phyloP scores from a whole-genome alignment of 2,113 vertebrate species.

The Dolichotis patagonum region DNA sequence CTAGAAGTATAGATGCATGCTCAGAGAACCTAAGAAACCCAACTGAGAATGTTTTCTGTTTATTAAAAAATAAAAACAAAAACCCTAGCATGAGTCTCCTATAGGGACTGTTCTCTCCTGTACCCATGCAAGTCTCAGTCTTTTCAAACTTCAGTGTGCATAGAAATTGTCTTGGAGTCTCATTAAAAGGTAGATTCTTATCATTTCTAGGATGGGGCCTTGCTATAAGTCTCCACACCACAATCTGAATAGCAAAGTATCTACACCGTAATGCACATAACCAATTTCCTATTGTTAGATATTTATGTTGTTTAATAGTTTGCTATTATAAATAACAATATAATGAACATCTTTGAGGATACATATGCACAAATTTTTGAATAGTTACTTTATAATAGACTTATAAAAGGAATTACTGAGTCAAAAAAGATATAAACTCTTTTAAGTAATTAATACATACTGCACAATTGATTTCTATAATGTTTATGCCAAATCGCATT shows the following conservation, averaged over 20 bases:
- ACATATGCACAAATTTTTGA: conserved; percentile 46
- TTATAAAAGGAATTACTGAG: conserved; percentile 67
- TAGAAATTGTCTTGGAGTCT: background rate
- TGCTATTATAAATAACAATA: conserved; percentile 59
- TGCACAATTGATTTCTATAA: conserved; percentile 70
- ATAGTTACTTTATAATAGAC: conserved; percentile 63
- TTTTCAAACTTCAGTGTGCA: background rate
- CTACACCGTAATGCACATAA: background rate
- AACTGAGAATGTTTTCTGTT: background rate
- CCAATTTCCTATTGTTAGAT: background rate
- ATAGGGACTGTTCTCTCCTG: background rate
- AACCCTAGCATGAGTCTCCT: background rate
- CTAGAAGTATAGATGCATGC: background rate
- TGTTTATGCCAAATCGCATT: conserved; percentile 52
- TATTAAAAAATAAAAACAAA: background rate
- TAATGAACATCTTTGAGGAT: conserved; percentile 40
- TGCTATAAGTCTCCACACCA: conserved; percentile 13
- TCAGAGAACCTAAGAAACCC: background rate
- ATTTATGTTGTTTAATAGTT: conserved; percentile 45
- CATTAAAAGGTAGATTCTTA: background rate
- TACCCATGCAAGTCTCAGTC: background rate
- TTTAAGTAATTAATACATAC: conserved; percentile 64
- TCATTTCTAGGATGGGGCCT: background rate
- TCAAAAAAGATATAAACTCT: conserved; percentile 60
- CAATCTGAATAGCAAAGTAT: background rate